Evolutionary conservation across 2,888 invertebrate genomes (phyloP), one percentile per base, ranked within the genome.

Genomic region (Clitarchus hookeri): DNA sequence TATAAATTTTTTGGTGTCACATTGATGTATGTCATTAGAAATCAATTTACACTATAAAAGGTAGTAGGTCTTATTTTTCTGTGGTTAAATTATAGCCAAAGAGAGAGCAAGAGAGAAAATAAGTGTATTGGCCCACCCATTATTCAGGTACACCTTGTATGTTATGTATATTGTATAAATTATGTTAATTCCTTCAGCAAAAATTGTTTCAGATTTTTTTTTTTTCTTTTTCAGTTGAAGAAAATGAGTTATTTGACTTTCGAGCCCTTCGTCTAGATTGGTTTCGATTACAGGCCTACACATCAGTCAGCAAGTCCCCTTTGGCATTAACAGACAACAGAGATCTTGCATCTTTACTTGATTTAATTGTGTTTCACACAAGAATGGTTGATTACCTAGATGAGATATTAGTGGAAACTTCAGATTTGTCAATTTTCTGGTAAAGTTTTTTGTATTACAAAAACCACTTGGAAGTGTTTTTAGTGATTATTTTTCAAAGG

Each of bases 341-440:
- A 89, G 97, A 97, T 89, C 92, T 99, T 87, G 97, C 98, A 9
- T 96, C 96, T 84, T 95, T 98, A 88, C 95, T 99, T 91, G 99
- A 99, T 91, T 98, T 97, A 80, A 96, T 99, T 91, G 95, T 97
- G 65, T 99, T 99, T 91, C 99, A 99, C 91, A 97, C 99, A 0
- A 97, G 98, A 92, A 98, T 99, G 95, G 98, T 99, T 0, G 99
- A 99, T 91, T 97, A 97, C 91, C 94, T 99, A 84, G 99, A 99
- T 92, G 98, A 99, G 92, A 97, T 99, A 91, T 93, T 99, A 89
- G 96, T 97, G 0, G 99, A 99, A 92, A 98, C 98, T 4, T 98
- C 99, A 0, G 99, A 99, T 93, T 93, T 99, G 26, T 99, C 99
- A 0, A 95, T 99, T 88, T 99, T 99, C 91, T 99, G 99, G 94